A percentile compares a stretch with the other conserved stretches of the same genome.
Evolutionary conservation across 2,113 vertebrate genomes (phyloP).

Genomic region (Alligator sinensis): DNA sequence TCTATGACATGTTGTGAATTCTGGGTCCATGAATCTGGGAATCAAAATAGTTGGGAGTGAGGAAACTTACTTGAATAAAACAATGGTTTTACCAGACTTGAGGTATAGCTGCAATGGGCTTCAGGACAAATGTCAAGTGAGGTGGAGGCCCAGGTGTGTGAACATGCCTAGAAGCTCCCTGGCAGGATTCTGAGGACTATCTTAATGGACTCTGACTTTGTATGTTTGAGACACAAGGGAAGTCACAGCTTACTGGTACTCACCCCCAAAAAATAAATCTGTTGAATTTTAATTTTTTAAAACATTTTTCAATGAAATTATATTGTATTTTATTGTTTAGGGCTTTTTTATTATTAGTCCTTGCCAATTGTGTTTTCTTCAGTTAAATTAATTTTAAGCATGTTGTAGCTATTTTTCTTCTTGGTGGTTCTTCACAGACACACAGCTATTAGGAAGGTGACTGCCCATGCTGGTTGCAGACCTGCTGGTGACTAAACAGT

Average conservation of each 20-base stretch:
- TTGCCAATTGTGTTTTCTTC: conserved; percentile 38
- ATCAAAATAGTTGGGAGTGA: neutral
- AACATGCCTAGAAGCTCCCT: neutral
- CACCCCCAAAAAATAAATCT: no score
- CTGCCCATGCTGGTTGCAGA: no score
- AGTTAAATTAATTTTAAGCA: conserved; percentile 52
- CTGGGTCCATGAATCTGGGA: neutral
- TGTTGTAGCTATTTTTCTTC: conserved; percentile 34
- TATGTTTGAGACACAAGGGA: neutral
- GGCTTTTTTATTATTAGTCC: neutral
- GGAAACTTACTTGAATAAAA: neutral
- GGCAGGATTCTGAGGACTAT: neutral
- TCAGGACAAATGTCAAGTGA: neutral
- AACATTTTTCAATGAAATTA: neutral
- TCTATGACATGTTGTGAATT: neutral
- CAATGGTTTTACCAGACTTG: neutral
- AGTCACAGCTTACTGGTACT: neutral
- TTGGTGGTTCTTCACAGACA: no score
- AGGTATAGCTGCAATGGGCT: neutral
- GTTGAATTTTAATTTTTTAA: neutral
- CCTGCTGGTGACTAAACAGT: no score
- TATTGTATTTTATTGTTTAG: neutral
- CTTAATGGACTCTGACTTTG: neutral
- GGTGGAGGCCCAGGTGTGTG: neutral
- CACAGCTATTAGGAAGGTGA: no score